Evolutionary conservation across 2,888 invertebrate genomes (phyloP).

Genomic region (Panzeria rudis): DNA sequence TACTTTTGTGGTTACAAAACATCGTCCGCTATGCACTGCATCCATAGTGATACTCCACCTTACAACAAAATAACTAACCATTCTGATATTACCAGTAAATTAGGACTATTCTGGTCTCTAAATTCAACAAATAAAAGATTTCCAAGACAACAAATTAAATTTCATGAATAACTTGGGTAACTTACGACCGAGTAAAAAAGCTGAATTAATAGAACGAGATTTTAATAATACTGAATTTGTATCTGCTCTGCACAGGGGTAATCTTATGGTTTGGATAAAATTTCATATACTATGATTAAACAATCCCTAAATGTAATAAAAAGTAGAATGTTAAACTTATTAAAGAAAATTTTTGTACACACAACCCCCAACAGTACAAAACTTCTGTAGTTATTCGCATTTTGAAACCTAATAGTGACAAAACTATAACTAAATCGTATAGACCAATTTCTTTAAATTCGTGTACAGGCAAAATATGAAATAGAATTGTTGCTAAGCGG

Average conservation of each 20-base stretch:
- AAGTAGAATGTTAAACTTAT: background rate
- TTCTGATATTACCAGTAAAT: constrained; percentile 22
- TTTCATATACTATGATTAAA: background rate
- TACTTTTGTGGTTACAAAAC: constrained; percentile 15
- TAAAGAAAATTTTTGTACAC: background rate
- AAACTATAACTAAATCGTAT: no score
- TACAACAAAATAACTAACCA: background rate
- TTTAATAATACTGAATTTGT: constrained; percentile 11
- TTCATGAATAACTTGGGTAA: no score
- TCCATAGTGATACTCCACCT: background rate
- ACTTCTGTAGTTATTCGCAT: constrained; percentile 56
- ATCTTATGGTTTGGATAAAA: background rate
- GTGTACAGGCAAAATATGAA: no score
- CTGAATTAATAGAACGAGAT: background rate
- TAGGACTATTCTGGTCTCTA: constrained; percentile 36
- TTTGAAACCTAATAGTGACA: no score
- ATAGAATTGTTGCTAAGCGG: no score
- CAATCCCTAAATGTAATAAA: background rate
- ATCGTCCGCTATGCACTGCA: constrained; percentile 22
- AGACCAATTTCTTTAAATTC: no score
- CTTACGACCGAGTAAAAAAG: background rate
- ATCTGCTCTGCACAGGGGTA: background rate
- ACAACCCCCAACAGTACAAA: constrained; percentile 66
- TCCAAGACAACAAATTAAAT: no score
- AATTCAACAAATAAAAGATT: no score